Base-by-base conservation (phyloP, 92 coral and sea anemone genomes). In the Pocillopora grandis region DNA sequence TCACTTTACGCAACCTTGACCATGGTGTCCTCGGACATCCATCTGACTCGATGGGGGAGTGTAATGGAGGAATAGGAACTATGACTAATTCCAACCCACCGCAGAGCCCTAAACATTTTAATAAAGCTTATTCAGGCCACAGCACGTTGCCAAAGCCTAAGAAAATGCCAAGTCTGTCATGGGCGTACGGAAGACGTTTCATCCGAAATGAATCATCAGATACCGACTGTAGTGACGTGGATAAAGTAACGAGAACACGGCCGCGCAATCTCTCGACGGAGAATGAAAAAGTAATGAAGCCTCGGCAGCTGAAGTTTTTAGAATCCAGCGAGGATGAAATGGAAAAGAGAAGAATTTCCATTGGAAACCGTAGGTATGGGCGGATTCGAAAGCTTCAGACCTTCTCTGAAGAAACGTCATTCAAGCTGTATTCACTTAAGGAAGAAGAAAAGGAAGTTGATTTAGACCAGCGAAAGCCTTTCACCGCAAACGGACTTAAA, bases 151-250 rank as follows among this genome's bases (percentile, higher is more conserved):
- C 84, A 10, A 80, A 19, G 19, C 27, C 76, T 18, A 80, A 68
- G 57, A 80, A 80, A 80, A 27, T 66, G 66, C 18, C 84, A n/a
- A 69, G 84, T 19, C 61, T 80, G 27, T 80, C 84, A 3, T 82
- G 86, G 86, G 86, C 86, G 20, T 82, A 82, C 23, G 80, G 86
- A 0, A 60, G 49, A 37, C 78, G 86, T 20, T 82, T 82, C 20
- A 57, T 62, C 20, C 86, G 86, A 23, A 48, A 64, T 42, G 86
- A 73, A 13, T 82, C 86, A 17, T 82, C 86, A 12, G 80, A 82
- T n/a, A 82, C 86, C 19, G 86, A 82, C 13, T 82, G 86, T 31
- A 82, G 86, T 35, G 86, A 82, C 52, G 67, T 72, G 36, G 86
- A 82, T 49, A 60, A 71, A 19, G 70, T 72, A 3, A 66, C 72